Base-by-base conservation (phyloP, 2,888 invertebrate genomes). In the Pediacus dermestoides region DNA sequence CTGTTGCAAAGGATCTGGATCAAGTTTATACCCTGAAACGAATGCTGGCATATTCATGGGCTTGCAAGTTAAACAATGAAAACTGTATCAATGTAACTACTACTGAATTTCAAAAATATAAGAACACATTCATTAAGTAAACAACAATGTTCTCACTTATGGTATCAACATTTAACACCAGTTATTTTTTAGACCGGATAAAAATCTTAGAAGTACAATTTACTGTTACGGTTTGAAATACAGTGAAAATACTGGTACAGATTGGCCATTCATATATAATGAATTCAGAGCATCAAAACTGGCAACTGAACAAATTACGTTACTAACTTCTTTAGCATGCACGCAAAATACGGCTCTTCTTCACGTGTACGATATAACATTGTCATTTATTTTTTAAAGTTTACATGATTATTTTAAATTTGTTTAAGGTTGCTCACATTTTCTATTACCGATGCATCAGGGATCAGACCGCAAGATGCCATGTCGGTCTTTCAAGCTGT, bases 181-280 rank as follows among this genome's bases (percentile, higher is more conserved):
- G 8, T 10, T 31, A 22, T 11, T n/a, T 47, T 52, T 44, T 23
- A 75, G 79, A 14, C 72, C 81, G 34, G 71, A 77, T 9, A 75
- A 75, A 7, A 84, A 89, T 55, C 72, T 81, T 32, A 80, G 85
- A 31, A 67, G 74, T 15, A 76, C 79, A 34, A 83, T 89, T 0
- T 90, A 88, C 67, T 90, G 90, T 60, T 78, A 78, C 14, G 87
- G 76, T 1, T 71, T 91, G 4, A 76, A 79, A 6, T 64, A 77
- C 14, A 86, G 85, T 0, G 70, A 68, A 0, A 37, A 50, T 14
- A 16, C n/a, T 4, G 60, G 61, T 0, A 4, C 31, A 2, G 81
- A 85, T 43, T 91, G 85, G 76, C 56, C 78, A 1, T 75, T 70
- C 49, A 67, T 86, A 11, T 85, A 82, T 76, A 25, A 52, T 0